These are phyloP conservation scores for Microctenopoma steveboyesi DNA, from an alignment of 2,797 vertebrate species.

Conservation along the genomic window DNA sequence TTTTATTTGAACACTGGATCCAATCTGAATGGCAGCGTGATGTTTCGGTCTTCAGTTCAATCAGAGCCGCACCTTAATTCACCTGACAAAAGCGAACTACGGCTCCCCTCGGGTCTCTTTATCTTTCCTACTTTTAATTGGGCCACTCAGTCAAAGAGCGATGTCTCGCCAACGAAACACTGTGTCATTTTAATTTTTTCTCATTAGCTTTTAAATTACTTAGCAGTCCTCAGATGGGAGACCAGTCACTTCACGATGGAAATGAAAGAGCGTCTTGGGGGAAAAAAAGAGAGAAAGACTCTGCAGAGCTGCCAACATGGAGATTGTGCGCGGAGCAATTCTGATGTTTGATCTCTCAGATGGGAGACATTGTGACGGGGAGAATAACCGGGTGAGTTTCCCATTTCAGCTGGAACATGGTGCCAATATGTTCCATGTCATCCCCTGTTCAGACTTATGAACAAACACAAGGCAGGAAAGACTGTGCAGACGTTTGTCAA, in stretches of 20 bases:
- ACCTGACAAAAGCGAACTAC: conserved; percentile 43
- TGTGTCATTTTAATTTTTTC: conserved; percentile 62
- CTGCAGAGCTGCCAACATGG: conserved; percentile 8
- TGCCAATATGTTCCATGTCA: too few species aligned
- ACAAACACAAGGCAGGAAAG: neutral
- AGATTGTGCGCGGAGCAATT: rapidly evolving
- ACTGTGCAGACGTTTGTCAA: neutral
- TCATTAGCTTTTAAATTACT: conserved; percentile 66
- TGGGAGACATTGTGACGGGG: neutral
- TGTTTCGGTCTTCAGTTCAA: conserved; percentile 25
- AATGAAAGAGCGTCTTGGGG: conserved; percentile 18
- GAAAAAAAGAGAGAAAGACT: neutral
- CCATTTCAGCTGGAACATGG: neutral
- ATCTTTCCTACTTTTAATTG: conserved; percentile 60
- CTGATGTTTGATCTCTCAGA: conserved; percentile 18
- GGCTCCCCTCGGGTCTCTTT: conserved; percentile 43
- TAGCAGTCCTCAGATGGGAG: conserved; percentile 27
- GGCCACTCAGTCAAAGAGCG: conserved; percentile 55
- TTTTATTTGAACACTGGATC: conserved; percentile 5
- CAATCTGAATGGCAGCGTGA: neutral
- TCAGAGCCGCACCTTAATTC: conserved; percentile 44
- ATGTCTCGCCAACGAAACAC: conserved; percentile 43
- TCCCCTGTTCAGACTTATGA: too few species aligned
- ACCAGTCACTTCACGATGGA: conserved; percentile 24
- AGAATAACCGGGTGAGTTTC: neutral